A percentile compares a stretch with the other conserved stretches of the same genome.
phyloP scores from a whole-genome alignment of 2,113 vertebrate genomes.

The Mystacornis crossleyi region DNA sequence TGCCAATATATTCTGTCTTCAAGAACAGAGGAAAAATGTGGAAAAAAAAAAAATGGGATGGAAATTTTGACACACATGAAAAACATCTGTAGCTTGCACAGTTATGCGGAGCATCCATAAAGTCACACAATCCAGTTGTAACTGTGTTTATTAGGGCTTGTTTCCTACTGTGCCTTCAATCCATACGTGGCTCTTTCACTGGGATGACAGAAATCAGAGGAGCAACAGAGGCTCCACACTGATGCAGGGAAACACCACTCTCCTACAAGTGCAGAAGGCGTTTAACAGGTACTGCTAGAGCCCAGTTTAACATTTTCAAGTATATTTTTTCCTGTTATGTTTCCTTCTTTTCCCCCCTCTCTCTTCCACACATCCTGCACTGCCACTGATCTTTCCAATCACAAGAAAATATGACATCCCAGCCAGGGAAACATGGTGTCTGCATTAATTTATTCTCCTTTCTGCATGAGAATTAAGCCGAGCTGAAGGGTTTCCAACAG shows the following conservation, averaged over 20 bases:
- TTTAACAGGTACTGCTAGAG: neutral
- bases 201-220: neutral
- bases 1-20: fast-evolving
- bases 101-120: neutral
- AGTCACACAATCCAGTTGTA: neutral
- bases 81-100: neutral
- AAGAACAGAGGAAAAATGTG: neutral
- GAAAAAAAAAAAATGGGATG: neutral
- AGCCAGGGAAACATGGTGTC: neutral
- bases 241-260: neutral
- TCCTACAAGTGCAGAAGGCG: neutral
- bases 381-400: neutral
- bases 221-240: fast-evolving
- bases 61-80: neutral
- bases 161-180: neutral
- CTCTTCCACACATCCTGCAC: neutral
- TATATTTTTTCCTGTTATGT: neutral
- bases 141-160: neutral
- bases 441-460: conserved; percentile 33
- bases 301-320: neutral
- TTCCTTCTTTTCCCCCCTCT: neutral
- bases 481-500: neutral
- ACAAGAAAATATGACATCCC: neutral
- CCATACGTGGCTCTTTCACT: neutral
- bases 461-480: neutral